phyloP scores from a whole-genome alignment of 2,797 vertebrate genomes.

The Spinus olivaceus region DNA sequence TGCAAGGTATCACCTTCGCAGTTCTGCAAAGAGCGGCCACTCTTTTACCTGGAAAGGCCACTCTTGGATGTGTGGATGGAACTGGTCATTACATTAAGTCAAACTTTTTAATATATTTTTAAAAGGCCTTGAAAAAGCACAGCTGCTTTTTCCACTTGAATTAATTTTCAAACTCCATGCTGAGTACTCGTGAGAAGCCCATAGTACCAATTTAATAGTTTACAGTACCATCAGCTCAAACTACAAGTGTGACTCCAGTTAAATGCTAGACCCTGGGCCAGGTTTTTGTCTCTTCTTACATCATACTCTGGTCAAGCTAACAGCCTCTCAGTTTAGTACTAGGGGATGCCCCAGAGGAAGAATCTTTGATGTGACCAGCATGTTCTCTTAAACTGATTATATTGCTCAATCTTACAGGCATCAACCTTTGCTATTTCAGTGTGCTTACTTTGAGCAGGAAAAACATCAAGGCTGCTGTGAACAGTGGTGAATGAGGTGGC shows the following conservation, averaged over 20 bases:
- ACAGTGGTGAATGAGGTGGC: neutral
- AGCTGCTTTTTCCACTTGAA: neutral
- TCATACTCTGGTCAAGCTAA: neutral
- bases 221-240: neutral
- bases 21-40: neutral
- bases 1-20: neutral
- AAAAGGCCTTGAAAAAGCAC: neutral
- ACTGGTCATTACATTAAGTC: neutral
- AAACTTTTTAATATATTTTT: neutral
- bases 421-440: neutral
- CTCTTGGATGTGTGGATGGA: rapidly evolving
- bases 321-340: neutral
- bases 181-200: neutral
- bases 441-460: neutral
- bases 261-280: neutral
- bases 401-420: neutral
- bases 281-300: neutral
- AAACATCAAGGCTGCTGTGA: neutral
- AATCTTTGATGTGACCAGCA: neutral
- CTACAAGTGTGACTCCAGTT: neutral
- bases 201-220: neutral
- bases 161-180: neutral
- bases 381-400: neutral
- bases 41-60: neutral
- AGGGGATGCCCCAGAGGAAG: neutral